A percentile compares a stretch with the other conserved stretches of the same genome.
Conservation (phyloP, 2,797 vertebrate species). For the Pristis pectinata region DNA sequence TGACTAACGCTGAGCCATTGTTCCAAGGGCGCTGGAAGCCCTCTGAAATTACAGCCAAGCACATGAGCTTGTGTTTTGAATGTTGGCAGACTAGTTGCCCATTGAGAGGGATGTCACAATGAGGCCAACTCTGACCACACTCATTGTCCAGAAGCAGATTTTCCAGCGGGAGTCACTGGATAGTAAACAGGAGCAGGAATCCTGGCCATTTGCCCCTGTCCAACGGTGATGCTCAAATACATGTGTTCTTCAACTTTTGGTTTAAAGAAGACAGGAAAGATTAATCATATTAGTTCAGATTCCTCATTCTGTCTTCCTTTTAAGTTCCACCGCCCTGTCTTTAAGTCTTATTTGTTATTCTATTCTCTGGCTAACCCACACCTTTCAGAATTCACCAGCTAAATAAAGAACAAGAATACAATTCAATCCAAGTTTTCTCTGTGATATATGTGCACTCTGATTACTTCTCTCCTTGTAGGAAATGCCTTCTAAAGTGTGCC, state of each 20-base stretch:
- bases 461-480: background rate
- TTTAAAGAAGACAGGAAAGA: background rate
- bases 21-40: conserved; percentile 28
- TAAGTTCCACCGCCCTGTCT: background rate
- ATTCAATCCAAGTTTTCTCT: background rate
- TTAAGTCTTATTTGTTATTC: background rate
- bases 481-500: background rate
- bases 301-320: background rate
- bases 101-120: background rate
- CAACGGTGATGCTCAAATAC: background rate
- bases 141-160: background rate
- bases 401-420: background rate
- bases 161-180: conserved; percentile 12
- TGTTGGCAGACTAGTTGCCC: background rate
- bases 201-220: background rate
- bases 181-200: background rate
- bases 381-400: background rate
- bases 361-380: background rate
- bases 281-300: background rate
- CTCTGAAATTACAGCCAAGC: background rate
- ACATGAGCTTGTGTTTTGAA: background rate
- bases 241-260: background rate
- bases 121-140: background rate
- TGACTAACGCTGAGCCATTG: background rate
- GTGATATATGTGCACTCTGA: background rate